Evolutionary conservation across 2,888 invertebrate species (phyloP).

Genomic region (Laothoe populi): DNA sequence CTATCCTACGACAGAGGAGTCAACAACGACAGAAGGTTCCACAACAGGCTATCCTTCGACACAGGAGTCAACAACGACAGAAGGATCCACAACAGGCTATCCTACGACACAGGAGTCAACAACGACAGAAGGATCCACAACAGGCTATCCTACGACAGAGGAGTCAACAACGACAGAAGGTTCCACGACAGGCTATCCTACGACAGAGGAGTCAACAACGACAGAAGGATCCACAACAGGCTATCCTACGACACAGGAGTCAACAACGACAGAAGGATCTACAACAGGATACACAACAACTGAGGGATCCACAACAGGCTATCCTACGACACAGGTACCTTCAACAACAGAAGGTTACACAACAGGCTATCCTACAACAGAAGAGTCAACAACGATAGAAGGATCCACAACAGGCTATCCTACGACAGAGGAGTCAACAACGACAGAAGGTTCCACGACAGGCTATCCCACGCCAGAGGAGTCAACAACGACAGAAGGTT

Average conservation of each 20-base stretch:
- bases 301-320: no score
- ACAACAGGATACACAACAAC: not conserved
- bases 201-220: not conserved
- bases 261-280: not conserved
- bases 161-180: not conserved
- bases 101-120: not conserved
- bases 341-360: no score
- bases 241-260: no score
- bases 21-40: no score
- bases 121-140: not conserved
- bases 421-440: no score
- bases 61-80: not conserved
- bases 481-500: no score
- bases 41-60: no score
- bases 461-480: no score
- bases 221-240: not conserved
- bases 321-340: not conserved
- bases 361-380: not conserved
- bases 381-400: not conserved
- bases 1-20: no score
- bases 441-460: no score
- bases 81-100: not conserved
- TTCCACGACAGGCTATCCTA: not conserved
- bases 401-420: not conserved
- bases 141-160: not conserved